A percentile compares a stretch with the other conserved stretches of the same genome.
Conservation (phyloP, 1,140 invertebrate species). For the Hycleus phaleratus region DNA sequence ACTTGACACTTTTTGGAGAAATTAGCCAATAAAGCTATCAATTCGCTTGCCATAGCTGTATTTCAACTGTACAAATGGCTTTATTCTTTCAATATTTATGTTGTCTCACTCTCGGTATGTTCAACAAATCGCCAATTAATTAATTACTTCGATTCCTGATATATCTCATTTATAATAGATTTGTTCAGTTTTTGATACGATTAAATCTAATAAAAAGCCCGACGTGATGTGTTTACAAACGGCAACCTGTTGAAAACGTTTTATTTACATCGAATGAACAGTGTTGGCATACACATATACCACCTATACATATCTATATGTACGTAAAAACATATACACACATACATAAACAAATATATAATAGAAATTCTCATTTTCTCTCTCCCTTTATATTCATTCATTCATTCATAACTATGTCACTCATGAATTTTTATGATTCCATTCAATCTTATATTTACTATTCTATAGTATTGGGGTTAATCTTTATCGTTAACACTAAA, state of each 20-base stretch:
- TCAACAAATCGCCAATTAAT: too few species aligned
- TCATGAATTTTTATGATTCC: constrained; percentile 20
- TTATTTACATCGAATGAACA: constrained; percentile 23
- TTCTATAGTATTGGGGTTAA: not conserved
- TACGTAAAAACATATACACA: constrained; percentile 2
- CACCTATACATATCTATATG: not conserved
- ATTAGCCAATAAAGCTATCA: too few species aligned
- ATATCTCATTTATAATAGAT: constrained; percentile 6
- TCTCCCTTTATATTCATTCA: not conserved
- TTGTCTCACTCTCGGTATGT: too few species aligned
- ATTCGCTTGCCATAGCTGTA: too few species aligned
- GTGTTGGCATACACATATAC: not conserved
- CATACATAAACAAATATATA: not conserved
- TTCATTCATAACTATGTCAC: constrained; percentile 18
- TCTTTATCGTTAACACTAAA: not conserved
- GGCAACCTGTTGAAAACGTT: constrained; percentile 23
- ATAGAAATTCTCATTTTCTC: constrained; percentile 8
- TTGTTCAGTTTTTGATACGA: constrained; percentile 19
- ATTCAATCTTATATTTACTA: constrained; percentile 1
- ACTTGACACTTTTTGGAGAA: too few species aligned
- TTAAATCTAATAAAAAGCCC: constrained; percentile 21
- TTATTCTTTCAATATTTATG: too few species aligned
- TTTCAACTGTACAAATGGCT: too few species aligned
- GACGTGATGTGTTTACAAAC: constrained; percentile 20
- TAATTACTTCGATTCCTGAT: too few species aligned